Conservation (phyloP, 2,113 vertebrate genomes). For the Pomatorhinus ruficollis region DNA sequence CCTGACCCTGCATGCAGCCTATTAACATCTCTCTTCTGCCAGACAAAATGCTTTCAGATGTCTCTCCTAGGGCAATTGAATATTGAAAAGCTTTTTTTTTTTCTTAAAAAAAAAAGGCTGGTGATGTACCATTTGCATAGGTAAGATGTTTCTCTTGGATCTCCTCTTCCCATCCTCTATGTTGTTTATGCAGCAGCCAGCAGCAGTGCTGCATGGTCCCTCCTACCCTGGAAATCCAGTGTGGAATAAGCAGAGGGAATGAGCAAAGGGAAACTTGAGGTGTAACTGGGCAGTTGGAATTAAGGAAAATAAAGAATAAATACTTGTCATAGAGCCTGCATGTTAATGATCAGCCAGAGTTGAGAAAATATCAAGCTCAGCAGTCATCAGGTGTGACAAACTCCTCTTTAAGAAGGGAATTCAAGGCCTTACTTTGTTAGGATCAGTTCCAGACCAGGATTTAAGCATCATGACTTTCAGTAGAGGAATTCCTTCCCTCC, state of each 20-base stretch:
- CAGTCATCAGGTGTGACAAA: slow-evolving; percentile 5
- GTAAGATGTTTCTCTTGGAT: not conserved
- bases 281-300: slow-evolving; percentile 35
- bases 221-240: not conserved
- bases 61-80: not conserved
- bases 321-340: slow-evolving; percentile 5
- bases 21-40: not conserved
- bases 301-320: slow-evolving; percentile 52
- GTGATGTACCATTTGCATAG: not conserved
- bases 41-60: not conserved
- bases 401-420: slow-evolving; percentile 32
- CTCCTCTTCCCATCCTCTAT: not conserved
- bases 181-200: not conserved
- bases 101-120: not conserved
- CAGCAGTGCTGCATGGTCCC: not conserved
- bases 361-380: not conserved
- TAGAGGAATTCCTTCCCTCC: not conserved
- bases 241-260: not conserved
- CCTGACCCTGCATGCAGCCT: not conserved
- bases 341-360: not conserved
- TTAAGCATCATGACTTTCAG: not conserved
- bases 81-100: not conserved
- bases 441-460: not conserved
- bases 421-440: not conserved
- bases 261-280: slow-evolving; percentile 31